Evolutionary conservation across 2,113 vertebrate species (phyloP), one percentile per base, ranked within the genome.

Genomic region (Nerophis lumbriciformis): DNA sequence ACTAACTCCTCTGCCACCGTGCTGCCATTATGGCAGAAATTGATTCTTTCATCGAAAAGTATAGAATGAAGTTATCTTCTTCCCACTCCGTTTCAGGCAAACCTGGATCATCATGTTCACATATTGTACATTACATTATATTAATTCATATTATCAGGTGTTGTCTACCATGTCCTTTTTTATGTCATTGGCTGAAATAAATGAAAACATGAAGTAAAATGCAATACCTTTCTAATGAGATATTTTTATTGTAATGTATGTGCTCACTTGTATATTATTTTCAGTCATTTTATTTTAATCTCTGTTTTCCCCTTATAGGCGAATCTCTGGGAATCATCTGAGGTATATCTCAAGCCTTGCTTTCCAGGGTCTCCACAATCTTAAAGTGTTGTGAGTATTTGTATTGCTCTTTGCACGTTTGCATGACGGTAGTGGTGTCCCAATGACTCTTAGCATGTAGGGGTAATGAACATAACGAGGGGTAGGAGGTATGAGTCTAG

Each of bases 311-410:
- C 28, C 66, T 77, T 63, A 56, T 87, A 98, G 96, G 77, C 91
- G 96, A 36, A 94, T 98, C 75, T 97, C 96, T 42, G 95, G 96
- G 75, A 98, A 98, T 85, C 93, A 93, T 69, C 93, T 98, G 80
- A 92, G 90, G 66, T 92, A 90, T 68, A 94, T 98, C 85, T 93
- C 94, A 0, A 89, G 87, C 75, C 88, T 89, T 36, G 91, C 90
- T 13, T 93, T 98, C 88, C 89, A 91, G 44, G 94, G 95, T 49
- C 95, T 98, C 75, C 87, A 92, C 87, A 96, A 90, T 83, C 91
- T 98, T 75, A 98, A 95, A 90, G 95, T 94, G 55, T 85, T 98
- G 96, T 98, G 88, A 94, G 94, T 96, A 89, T 48, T 59, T 19
- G 66, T 28, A 1, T 28, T 28, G 28, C 28, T 2, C 28, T 28